A percentile compares a stretch with the other conserved stretches of the same genome.
These are phyloP conservation scores for Pelecanus crispus DNA, from an alignment of 2,113 vertebrate species.

Conservation along the genomic window DNA sequence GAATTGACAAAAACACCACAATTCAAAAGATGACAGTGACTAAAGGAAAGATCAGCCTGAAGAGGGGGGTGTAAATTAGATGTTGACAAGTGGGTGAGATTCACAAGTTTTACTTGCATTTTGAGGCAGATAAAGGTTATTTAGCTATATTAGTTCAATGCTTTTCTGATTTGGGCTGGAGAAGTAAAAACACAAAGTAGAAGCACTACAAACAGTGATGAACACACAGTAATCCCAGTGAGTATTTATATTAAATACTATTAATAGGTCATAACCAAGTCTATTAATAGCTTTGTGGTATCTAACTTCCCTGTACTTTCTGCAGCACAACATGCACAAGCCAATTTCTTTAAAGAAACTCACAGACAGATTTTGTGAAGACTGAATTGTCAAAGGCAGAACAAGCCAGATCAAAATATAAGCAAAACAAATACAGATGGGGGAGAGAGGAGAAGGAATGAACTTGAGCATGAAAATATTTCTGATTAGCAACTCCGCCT, in stretches of 20 bases:
- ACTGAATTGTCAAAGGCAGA: background rate
- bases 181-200: background rate
- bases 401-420: background rate
- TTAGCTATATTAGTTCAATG: background rate
- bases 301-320: background rate
- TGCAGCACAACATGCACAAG: background rate
- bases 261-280: slow-evolving; percentile 14
- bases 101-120: background rate
- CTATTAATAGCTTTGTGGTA: slow-evolving; percentile 12
- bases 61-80: background rate
- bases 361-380: background rate
- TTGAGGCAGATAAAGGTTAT: background rate
- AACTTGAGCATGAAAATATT: background rate
- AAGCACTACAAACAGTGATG: background rate
- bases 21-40: background rate
- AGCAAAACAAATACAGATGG: background rate
- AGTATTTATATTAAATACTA: slow-evolving; percentile 11
- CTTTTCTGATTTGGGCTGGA: background rate
- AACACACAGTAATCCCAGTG: background rate
- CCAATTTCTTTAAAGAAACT: background rate
- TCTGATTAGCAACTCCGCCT: background rate
- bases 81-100: background rate
- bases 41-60: background rate
- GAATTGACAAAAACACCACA: background rate
- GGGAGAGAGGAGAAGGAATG: background rate